Base-by-base conservation (phyloP, 2,888 invertebrate genomes). In the Scaptomyza polygonia region DNA sequence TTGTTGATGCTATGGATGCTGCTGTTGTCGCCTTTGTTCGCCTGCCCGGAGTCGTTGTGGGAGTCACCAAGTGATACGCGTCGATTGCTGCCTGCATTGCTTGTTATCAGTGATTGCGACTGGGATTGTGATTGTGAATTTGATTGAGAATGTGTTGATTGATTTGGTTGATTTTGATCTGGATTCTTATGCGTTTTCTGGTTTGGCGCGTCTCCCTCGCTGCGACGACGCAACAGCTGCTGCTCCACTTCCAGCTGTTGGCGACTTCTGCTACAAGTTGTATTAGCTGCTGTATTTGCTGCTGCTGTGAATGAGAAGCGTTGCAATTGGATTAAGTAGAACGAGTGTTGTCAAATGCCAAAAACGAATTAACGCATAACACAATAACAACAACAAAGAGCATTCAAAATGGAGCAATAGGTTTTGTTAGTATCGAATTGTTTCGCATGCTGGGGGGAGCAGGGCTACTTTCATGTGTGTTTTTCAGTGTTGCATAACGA, bases 41-140 rank as follows among this genome's bases (percentile, higher is more conserved):
- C 42, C 89, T 66, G 64, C 49, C 34, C 30, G 70, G 48, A 11
- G 21, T 21, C 4, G 21, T 21, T 21, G 21, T 21, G 21, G 21
- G 21, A 21, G 92, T 94, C 94, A 55, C 86, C 88, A 86, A 95
- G 93, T 86, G 95, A 95, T 67, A 94, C 93, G 73, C 95, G 93
- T 59, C 95, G 93, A 52, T 58, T 65, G 72, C 45, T 53, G 72
- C 43, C 53, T 68, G 58, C 72, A 69, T 74, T 83, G 47, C 25
- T 29, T 18, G 68, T 67, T 18, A 29, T 25, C 11, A 52, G 56
- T 7, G 32, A 2, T 8, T 59, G 57, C 0, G 58, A 40, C 5
- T 67, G 59, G 5, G 51, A 14, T 39, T 67, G 67, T 8, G 44
- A 27, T 30, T 73, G 75, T n/a, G 34, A n/a, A 5, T 25, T 5